A percentile compares a stretch with the other conserved stretches of the same genome.
phyloP scores from a whole-genome alignment of 30 jellyfish, hydroid and myxozoan genomes.

The Turritopsis dohrnii region DNA sequence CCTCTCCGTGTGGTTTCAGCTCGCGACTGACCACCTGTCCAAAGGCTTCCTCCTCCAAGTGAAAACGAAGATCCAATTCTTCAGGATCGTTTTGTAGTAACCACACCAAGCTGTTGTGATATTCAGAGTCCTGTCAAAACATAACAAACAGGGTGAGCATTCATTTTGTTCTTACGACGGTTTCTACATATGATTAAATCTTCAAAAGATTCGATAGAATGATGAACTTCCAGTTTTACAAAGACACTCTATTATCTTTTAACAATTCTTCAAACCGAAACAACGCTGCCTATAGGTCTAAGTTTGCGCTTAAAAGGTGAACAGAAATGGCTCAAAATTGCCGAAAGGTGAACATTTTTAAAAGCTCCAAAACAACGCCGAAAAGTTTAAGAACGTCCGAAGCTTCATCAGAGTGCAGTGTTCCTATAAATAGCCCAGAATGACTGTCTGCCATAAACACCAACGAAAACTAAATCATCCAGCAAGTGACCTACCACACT shows the following conservation, averaged over 20 bases:
- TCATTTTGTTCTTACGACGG: background rate
- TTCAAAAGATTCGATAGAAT: background rate
- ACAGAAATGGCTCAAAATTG: too few species aligned
- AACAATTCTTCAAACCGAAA: too few species aligned
- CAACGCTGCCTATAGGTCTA: too few species aligned
- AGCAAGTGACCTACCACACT: conserved; percentile 82
- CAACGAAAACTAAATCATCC: background rate
- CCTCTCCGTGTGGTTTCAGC: conserved; percentile 65
- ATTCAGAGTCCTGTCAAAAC: conserved; percentile 75
- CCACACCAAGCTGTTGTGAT: conserved; percentile 89
- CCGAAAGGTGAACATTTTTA: too few species aligned
- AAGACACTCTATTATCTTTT: too few species aligned
- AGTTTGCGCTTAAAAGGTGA: too few species aligned
- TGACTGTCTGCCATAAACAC: background rate
- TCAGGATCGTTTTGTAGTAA: conserved; percentile 91
- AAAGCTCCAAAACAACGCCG: too few species aligned
- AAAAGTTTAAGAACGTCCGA: too few species aligned
- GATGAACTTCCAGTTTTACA: too few species aligned
- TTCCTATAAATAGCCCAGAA: background rate
- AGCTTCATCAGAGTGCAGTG: background rate
- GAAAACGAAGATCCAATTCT: conserved; percentile 77
- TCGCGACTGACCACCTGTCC: conserved; percentile 67
- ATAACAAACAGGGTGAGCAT: background rate
- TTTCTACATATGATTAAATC: background rate
- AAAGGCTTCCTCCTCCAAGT: conserved; percentile 85